Evolutionary conservation across 2,113 vertebrate species (phyloP).

Genomic region (Pollachius pollachius): DNA sequence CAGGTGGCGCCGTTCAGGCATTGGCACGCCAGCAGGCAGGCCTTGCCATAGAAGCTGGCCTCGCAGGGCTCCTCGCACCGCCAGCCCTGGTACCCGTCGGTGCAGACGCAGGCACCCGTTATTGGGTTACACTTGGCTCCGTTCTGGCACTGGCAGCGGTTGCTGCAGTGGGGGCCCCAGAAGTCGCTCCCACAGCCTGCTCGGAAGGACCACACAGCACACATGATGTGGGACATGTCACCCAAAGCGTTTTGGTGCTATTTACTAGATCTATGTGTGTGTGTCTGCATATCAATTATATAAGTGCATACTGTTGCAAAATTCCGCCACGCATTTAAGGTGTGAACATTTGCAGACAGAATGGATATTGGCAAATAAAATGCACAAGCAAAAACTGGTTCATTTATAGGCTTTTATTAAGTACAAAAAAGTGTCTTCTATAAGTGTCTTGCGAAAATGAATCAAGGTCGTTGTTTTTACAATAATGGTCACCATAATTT

Average conservation of each 20-base stretch:
- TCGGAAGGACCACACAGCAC: neutral
- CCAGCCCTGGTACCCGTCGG: slow-evolving; percentile 89
- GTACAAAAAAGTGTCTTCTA: too few relatives aligned
- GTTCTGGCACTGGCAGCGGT: slow-evolving; percentile 91
- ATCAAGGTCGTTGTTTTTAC: too few relatives aligned
- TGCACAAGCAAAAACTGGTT: too few relatives aligned
- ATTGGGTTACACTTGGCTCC: slow-evolving; percentile 92
- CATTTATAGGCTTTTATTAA: too few relatives aligned
- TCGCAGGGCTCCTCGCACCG: slow-evolving; percentile 88
- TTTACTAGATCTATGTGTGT: too few relatives aligned
- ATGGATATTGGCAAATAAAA: too few relatives aligned
- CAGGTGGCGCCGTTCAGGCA: slow-evolving; percentile 88
- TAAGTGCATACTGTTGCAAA: too few relatives aligned
- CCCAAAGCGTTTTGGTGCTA: neutral
- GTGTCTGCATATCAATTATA: too few relatives aligned
- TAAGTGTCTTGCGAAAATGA: too few relatives aligned
- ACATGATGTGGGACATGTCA: neutral
- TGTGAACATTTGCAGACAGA: too few relatives aligned
- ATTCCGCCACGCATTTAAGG: too few relatives aligned
- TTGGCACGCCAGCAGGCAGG: slow-evolving; percentile 83
- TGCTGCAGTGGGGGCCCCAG: slow-evolving; percentile 94
- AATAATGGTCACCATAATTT: too few relatives aligned
- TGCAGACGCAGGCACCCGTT: slow-evolving; percentile 89
- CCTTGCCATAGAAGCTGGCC: slow-evolving; percentile 80
- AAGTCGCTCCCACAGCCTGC: slow-evolving; percentile 88